A percentile compares a stretch with the other conserved stretches of the same genome.
Evolutionary conservation across 2,113 vertebrate species (phyloP).

Genomic region (Apistogramma diplotaenia): DNA sequence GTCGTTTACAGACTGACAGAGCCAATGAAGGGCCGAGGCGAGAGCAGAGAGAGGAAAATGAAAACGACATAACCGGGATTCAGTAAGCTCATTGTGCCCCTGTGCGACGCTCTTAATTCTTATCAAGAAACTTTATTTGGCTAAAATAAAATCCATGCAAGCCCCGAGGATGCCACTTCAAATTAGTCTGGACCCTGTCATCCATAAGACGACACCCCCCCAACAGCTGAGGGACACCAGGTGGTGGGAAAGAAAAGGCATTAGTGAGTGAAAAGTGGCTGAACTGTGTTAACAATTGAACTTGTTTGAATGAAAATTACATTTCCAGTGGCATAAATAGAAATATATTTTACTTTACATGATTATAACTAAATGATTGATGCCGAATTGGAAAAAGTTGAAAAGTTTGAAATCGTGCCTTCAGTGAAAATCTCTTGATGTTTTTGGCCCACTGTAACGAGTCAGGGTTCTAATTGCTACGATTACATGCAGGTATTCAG

Average conservation of each 20-base stretch:
- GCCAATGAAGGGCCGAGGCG: conserved; percentile 26
- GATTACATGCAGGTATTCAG: background rate
- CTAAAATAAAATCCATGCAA: conserved; percentile 41
- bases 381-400: background rate
- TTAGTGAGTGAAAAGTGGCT: conserved; percentile 18
- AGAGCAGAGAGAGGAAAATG: conserved; percentile 36
- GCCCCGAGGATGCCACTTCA: conserved; percentile 40
- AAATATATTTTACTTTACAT: background rate
- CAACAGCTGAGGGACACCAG: conserved; percentile 47
- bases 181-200: conserved; percentile 41
- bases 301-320: background rate
- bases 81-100: conserved; percentile 13
- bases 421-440: no score
- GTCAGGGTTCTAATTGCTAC: no score
- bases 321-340: background rate
- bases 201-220: conserved; percentile 15
- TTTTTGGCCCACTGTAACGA: no score
- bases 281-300: background rate
- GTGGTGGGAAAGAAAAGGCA: conserved; percentile 29
- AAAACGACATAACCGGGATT: conserved; percentile 40
- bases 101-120: conserved; percentile 14
- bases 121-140: conserved; percentile 51
- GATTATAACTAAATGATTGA: background rate
- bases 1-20: conserved; percentile 53
- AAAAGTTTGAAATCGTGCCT: background rate